Evolutionary conservation across 2,113 vertebrate genomes (phyloP), one percentile per base, ranked within the genome.

Genomic region (Cryptotis parvus): DNA sequence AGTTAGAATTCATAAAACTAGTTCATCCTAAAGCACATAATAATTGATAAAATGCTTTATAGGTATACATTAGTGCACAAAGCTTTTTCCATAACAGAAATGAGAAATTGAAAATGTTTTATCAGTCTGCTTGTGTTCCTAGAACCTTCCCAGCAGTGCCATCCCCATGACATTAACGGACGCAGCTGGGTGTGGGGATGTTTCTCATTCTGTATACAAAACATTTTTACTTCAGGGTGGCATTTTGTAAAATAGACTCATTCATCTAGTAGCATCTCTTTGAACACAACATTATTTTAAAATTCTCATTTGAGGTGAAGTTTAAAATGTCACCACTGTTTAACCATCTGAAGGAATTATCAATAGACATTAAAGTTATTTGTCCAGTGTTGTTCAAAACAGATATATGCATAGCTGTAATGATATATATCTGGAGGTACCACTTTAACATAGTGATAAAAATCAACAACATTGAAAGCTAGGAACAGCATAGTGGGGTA

Each of bases 191-290:
- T 26, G 20, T 2, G 39, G 66, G 79, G 29, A 52, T 43, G 52
- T 76, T 94, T 41, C 20, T 65, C 39, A 35, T 31, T 63, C 24
- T 84, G 6, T 41, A 58, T 72, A 66, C n/a, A 45, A 91, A 96
- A 82, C 37, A 72, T 80, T 95, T 86, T 81, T 58, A 73, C 69
- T 92, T 78, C 63, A 65, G 69, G 37, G 15, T 37, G 43, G 29
- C 24, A 72, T 84, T 95, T 61, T 92, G 27, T 6, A 58, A 58
- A 58, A 8, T 73, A 75, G 6, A 92, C 9, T 45, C 65, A 75
- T 52, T 94, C n/a, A 84, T 26, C 63, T 1, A 85, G 18, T 16
- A 89, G 8, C 22, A 73, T 65, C 41, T 82, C 31, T 86, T 31
- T 66, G 24, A 76, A 77, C 39, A 43, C 11, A 63, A 8, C 66